Conservation (phyloP, 1,140 invertebrate species). For the Brachionus plicatilis region DNA sequence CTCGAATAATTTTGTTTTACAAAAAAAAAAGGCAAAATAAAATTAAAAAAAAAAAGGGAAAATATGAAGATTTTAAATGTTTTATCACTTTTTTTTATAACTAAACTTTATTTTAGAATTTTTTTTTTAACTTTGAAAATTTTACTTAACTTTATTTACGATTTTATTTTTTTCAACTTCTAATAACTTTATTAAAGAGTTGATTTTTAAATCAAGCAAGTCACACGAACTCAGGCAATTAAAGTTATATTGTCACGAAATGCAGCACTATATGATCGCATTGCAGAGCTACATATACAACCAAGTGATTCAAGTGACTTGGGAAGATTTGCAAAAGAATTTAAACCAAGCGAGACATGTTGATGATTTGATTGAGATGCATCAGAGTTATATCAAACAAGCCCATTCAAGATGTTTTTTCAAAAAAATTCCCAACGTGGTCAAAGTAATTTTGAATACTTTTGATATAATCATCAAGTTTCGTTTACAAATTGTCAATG, state of each 20-base stretch:
- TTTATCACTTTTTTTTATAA: too few species aligned
- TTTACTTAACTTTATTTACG: neutral
- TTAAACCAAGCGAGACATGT: conserved; percentile 14
- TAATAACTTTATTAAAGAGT: neutral
- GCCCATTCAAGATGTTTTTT: conserved; percentile 26
- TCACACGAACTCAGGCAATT: neutral
- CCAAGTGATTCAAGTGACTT: conserved; percentile 40
- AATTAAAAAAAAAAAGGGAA: too few species aligned
- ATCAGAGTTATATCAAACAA: conserved; percentile 15
- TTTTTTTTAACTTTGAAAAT: neutral
- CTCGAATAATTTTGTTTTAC: too few species aligned
- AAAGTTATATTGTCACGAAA: conserved; percentile 21
- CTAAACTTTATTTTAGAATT: too few species aligned
- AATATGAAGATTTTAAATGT: too few species aligned
- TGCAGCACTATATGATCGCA: conserved; percentile 34
- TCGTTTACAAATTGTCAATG: neutral
- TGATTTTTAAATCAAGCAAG: neutral
- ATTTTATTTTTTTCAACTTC: too few species aligned
- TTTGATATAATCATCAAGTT: conserved; percentile 38
- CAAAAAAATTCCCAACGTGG: neutral
- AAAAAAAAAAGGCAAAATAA: too few species aligned
- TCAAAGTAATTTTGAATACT: conserved; percentile 2
- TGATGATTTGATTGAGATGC: neutral
- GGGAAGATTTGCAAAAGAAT: neutral
- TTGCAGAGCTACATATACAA: conserved; percentile 26